phyloP scores from a whole-genome alignment of 1,140 invertebrate species.

The Heliothis virescens region DNA sequence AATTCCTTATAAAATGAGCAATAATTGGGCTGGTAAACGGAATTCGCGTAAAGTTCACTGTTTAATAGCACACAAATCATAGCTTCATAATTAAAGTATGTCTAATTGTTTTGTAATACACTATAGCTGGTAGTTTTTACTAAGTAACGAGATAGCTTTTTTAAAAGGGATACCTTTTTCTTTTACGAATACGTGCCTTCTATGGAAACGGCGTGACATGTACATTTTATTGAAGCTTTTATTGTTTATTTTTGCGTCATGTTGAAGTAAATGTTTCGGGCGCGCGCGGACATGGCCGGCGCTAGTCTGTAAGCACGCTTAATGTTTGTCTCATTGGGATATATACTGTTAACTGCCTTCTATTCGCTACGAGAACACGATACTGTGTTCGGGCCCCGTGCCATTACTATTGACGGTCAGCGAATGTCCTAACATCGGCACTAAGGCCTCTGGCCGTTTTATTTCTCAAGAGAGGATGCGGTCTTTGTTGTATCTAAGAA shows the following conservation, averaged over 20 bases:
- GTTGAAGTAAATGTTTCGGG: slow-evolving; percentile 46
- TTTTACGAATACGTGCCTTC: slow-evolving; percentile 80
- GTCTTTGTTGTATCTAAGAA: slow-evolving; percentile 78
- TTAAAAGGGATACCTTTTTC: slow-evolving; percentile 73
- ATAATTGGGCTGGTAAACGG: slow-evolving; percentile 42
- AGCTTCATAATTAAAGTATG: slow-evolving; percentile 64
- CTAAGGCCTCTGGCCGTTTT: slow-evolving; percentile 35
- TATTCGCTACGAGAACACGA: slow-evolving; percentile 25
- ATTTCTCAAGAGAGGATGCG: slow-evolving; percentile 57
- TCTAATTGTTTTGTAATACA: slow-evolving; percentile 64
- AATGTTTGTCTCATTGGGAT: slow-evolving; percentile 47
- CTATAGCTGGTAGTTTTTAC: slow-evolving; percentile 69
- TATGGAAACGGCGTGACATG: slow-evolving; percentile 67
- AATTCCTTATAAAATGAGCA: slow-evolving; percentile 45
- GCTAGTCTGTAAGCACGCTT: slow-evolving; percentile 44
- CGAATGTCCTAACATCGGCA: slow-evolving; percentile 31
- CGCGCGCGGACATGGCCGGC: not conserved
- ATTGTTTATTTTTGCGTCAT: slow-evolving; percentile 60
- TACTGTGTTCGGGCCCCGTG: slow-evolving; percentile 29
- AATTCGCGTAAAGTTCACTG: slow-evolving; percentile 50
- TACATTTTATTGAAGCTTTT: slow-evolving; percentile 70
- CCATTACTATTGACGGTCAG: slow-evolving; percentile 25
- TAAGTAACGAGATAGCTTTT: slow-evolving; percentile 82
- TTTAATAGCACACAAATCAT: slow-evolving; percentile 70
- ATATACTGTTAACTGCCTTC: slow-evolving; percentile 32